Base-by-base conservation (phyloP, 1,140 invertebrate species). In the Sipha flava region DNA sequence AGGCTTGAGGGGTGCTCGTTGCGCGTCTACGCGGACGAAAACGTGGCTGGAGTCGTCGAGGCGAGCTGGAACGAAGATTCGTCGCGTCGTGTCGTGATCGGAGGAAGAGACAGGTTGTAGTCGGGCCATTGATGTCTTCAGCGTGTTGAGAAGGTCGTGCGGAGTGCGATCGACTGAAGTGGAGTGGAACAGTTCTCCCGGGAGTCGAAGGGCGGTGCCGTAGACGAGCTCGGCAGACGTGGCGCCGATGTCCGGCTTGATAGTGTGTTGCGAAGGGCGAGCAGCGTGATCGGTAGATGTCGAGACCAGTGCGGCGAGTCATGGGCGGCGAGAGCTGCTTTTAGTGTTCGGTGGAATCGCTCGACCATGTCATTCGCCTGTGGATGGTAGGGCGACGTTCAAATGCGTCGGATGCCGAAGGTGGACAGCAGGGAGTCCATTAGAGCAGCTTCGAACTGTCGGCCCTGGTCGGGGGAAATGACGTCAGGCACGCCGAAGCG, bases 351-450 rank as follows among this genome's bases (percentile, higher is more conserved):
- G 82, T 89, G 86, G 4, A 84, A 62, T 9, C 80, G 1, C 40
- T 80, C 54, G 2, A 80, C 45, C 47, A 72, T 59, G 1, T 84
- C 85, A 66, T 87, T 87, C 0, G 84, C 21, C 14, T 82, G 80
- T 6, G 83, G 85, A 31, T 85, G 83, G 70, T 84, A 87, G 1
- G 85, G 80, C 0, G 86, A 86, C 0, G 86, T 87, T 29, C 82
- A 1, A 5, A 75, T 23, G 29, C 64, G 26, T 14, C n/a, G 4
- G 12, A 52, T 70, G 3, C 79, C 79, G 31, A 80, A 52, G 0
- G 37, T 43, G 1, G 5, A 16, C 16, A 18, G 31, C 16, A 81
- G 29, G 14, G 52, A 16, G 0, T 12, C 26, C 5, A 75, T 62
- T 18, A 77, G 26, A 12, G 34, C 43, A 0, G 82, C 81, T 73